Base-by-base conservation (phyloP, 2,888 invertebrate genomes). In the Scelioninae gen. 1 region DNA sequence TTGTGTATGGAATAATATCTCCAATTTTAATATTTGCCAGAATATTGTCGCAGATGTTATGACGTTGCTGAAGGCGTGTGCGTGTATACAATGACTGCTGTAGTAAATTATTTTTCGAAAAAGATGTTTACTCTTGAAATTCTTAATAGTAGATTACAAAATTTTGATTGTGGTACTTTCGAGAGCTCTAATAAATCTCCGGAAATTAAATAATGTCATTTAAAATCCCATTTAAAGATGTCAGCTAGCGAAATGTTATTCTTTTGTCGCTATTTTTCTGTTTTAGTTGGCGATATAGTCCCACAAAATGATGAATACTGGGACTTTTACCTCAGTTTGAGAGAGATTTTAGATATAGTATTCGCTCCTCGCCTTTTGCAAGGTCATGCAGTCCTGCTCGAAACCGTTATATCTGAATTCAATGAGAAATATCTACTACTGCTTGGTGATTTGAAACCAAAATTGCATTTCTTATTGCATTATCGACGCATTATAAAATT, bases 201-300 rank as follows among this genome's bases (percentile, higher is more conserved):
- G 15, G 8, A 10, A 15, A 65, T 65, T 10, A 43, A n/a, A 23
- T 5, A 38, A 9, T 11, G 10, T 31, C 55, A 68, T 55, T 29
- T 68, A 53, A 60, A 53, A 47, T 23, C 0, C 10, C 45, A 55
- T 13, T 29, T 60, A 47, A 77, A 60, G 53, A 68, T 68, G 68
- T 68, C 68, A 43, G 10, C 69, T 0, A 13, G 55, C 0, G 69
- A 78, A 49, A 78, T 62, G 60, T 15, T 78, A n/a, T 63, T 45
- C 71, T 69, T 82, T 13, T 68, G 38, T 15, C 31, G 79, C 55
- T 82, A 84, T 51, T 84, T 82, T 40, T 49, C 72, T 11, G 11
- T 84, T 0, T 65, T 84, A 29, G 38, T 82, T 34, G 69, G 56
- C 3, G 58, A 69, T 58, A 32, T 68, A n/a, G 15, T 68, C 43